Evolutionary conservation across 2,888 invertebrate genomes (phyloP), one percentile per base, ranked within the genome.

Genomic region (Brachyopa scutellaris): DNA sequence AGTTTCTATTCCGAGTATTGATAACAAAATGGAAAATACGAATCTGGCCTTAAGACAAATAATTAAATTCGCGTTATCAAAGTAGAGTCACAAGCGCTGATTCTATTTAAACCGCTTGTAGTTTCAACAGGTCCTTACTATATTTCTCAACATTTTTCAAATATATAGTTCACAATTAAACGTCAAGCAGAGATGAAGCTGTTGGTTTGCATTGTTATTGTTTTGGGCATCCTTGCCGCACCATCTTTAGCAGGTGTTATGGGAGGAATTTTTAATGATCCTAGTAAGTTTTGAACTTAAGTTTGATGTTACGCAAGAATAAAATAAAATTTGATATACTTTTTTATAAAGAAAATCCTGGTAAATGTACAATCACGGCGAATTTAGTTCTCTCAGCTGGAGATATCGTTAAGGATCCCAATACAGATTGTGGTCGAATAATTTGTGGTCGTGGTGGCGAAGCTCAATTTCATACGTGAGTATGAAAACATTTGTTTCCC

Each of bases 331-430:
- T n/a, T n/a, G n/a, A n/a, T n/a, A n/a, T n/a, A n/a, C n/a, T 0
- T 11, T 36, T 11, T 36, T 11, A 6, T 1, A 9, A 17, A 17
- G 45, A 45, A 45, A 45, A 45, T 17, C 45, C 19, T 13, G 86
- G 85, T 29, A 87, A 87, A 51, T 87, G 87, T 61, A 78, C 72
- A 2, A 33, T 87, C 1, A 61, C 66, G 0, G 23, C 45, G 0
- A 17, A 80, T 29, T 13, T 85, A 2, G 76, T 86, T 6, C 11
- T 86, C 7, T 74, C 33, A 6, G 11, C 70, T 0, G 85, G 85
- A 0, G 55, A 85, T 0, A 1, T 0, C 0, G 70, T 67, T 17
- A 82, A 57, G 9, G 38, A 84, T 62, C 85, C 86, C 0, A 19
- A 57, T 0, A 29, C 19, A 17, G 47, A 36, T 0, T 87, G 87